A percentile compares a stretch with the other conserved stretches of the same genome.
Evolutionary conservation across 2,888 invertebrate species (phyloP).

Genomic region (Plutella xylostella): DNA sequence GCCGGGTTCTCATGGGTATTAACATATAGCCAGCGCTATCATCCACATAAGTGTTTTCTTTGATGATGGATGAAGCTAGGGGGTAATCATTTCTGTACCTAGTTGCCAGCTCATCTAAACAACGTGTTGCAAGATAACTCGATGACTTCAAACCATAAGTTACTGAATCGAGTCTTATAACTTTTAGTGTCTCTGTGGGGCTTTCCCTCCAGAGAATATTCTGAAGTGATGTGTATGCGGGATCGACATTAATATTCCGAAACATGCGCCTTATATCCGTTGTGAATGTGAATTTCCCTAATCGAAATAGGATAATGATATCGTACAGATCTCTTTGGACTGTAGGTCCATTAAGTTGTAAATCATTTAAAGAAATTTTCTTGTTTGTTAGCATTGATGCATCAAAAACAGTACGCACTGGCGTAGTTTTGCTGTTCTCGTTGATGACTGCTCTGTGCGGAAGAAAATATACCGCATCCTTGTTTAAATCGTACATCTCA

Average conservation of each 20-base stretch:
- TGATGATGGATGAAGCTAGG: slow-evolving; percentile 8
- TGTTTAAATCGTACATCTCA: slow-evolving; percentile 5
- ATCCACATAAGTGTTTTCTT: slow-evolving; percentile 14
- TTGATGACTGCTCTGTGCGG: slow-evolving; percentile 12
- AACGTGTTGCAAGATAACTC: neutral
- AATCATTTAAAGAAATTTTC: slow-evolving; percentile 12
- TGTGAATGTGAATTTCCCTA: slow-evolving; percentile 11
- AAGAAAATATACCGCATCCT: slow-evolving; percentile 8
- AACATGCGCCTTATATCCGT: slow-evolving; percentile 19
- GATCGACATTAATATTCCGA: slow-evolving; percentile 9
- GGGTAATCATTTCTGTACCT: slow-evolving; percentile 5
- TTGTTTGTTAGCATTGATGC: slow-evolving; percentile 8
- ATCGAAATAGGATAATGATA: slow-evolving; percentile 14
- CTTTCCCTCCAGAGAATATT: neutral
- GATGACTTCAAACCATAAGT: slow-evolving; percentile 1
- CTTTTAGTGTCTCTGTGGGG: neutral
- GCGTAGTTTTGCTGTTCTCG: slow-evolving; percentile 6
- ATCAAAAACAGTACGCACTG: slow-evolving; percentile 7
- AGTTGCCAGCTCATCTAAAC: neutral
- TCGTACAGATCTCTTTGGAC: slow-evolving; percentile 17
- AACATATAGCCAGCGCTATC: slow-evolving; percentile 15
- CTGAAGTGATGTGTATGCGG: slow-evolving; percentile 6
- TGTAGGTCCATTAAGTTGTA: slow-evolving; percentile 10
- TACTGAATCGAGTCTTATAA: neutral
- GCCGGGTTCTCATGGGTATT: no score